Evolutionary conservation across 2,113 vertebrate genomes (phyloP).

Genomic region (Chauna torquata): DNA sequence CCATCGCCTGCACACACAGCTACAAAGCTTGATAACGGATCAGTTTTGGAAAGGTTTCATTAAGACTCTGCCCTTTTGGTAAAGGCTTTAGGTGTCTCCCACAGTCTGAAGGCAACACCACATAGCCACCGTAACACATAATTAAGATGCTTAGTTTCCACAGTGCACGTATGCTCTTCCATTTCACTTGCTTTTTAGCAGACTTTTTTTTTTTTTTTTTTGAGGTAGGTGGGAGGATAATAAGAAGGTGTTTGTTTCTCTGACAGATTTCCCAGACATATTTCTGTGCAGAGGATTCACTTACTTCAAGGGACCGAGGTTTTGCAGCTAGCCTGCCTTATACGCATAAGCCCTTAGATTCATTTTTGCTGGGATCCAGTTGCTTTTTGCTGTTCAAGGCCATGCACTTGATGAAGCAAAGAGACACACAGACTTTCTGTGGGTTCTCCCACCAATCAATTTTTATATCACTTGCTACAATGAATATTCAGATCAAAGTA

Average conservation of each 20-base stretch:
- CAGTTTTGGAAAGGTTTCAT: neutral
- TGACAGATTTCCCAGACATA: neutral
- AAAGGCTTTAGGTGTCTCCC: neutral
- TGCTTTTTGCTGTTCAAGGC: neutral
- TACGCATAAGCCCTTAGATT: neutral
- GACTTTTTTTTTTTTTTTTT: too few relatives aligned
- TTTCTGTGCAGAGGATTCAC: neutral
- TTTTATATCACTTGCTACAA: neutral
- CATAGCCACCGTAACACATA: neutral
- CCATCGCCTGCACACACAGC: neutral
- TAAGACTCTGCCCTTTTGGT: neutral
- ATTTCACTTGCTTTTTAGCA: neutral
- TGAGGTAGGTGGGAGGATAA: too few relatives aligned
- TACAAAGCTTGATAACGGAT: neutral
- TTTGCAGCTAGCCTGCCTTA: fast-evolving
- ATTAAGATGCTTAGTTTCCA: neutral
- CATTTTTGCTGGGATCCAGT: neutral
- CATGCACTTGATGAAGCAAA: fast-evolving
- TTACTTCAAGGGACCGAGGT: neutral
- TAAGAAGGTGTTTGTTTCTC: neutral
- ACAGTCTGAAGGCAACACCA: too few relatives aligned
- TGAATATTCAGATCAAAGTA: neutral
- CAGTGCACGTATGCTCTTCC: fast-evolving
- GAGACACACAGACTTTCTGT: fast-evolving
- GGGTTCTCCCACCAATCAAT: neutral